Evolutionary conservation across 2,888 invertebrate species (phyloP).

Genomic region (Tortricodes alternella): DNA sequence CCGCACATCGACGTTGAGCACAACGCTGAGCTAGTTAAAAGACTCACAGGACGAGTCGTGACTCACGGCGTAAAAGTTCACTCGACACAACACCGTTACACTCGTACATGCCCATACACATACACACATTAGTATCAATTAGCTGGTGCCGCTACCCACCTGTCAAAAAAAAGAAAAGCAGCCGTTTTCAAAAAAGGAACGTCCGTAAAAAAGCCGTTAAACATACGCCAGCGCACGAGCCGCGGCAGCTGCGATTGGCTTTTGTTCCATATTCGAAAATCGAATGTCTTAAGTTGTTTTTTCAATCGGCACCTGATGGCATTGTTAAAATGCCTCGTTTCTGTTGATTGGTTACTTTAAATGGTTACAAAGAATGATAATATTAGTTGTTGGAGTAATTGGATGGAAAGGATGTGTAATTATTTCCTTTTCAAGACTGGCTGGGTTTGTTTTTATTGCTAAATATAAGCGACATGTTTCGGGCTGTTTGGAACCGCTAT

Average conservation of each 20-base stretch:
- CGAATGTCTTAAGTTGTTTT: slow-evolving; percentile 39
- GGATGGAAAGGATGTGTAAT: not conserved
- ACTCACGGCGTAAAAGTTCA: slow-evolving; percentile 3
- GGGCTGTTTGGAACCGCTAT: slow-evolving; percentile 10
- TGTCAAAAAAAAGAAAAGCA: slow-evolving; percentile 38
- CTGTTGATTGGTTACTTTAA: not conserved
- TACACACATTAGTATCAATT: slow-evolving; percentile 41
- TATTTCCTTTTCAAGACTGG: slow-evolving; percentile 4
- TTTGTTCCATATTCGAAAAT: slow-evolving; percentile 64
- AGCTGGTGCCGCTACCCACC: slow-evolving; percentile 44
- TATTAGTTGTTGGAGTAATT: not conserved
- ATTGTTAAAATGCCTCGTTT: slow-evolving; percentile 10
- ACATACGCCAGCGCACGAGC: slow-evolving; percentile 65
- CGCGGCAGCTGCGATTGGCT: slow-evolving; percentile 62
- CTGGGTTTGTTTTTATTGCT: not conserved
- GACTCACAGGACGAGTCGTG: not conserved
- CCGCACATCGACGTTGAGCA: too few relatives aligned
- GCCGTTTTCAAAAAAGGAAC: slow-evolving; percentile 25
- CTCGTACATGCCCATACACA: slow-evolving; percentile 11
- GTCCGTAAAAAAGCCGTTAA: slow-evolving; percentile 37
- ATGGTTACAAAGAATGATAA: not conserved
- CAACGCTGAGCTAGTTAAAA: too few relatives aligned
- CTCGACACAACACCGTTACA: slow-evolving; percentile 14
- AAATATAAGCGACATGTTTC: slow-evolving; percentile 2
- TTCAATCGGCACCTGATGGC: slow-evolving; percentile 10